Evolutionary conservation across 1,140 invertebrate species (phyloP), one percentile per base, ranked within the genome.

Genomic region (Aphelenchoides besseyi): DNA sequence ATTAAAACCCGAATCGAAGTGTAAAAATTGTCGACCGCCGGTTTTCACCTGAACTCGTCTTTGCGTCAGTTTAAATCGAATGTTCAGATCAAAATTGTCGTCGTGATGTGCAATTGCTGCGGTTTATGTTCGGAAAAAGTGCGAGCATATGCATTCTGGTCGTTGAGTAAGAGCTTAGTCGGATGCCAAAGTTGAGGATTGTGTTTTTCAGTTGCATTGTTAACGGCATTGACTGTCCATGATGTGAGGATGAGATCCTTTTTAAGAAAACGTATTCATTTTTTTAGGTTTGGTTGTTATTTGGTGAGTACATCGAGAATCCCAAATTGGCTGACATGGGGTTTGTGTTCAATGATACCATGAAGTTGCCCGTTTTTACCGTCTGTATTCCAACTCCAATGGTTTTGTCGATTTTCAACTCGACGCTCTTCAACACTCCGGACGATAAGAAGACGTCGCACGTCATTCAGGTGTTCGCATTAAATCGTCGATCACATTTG

Each of bases 331-430:
- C 55, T 23, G 55, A 59, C 55, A 59, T 59, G 55, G 18, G 55
- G 41, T 48, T 12, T 16, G 41, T 48, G 41, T 18, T 8, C 5
- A 59, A 59, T 23, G 32, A 28, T 8, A 59, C 55, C 5, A 59
- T 59, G 55, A 28, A 59, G 32, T 33, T 59, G 5, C 55, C 55
- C 26, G 32, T 23, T 8, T 59, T 59, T 23, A 59, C 55, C 55
- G 55, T 59, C 5, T 59, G 55, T 23, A 59, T 59, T 33, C 55
- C 55, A 28, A 59, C 55, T 5, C 55, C 55, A 33, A 59, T 59
- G 55, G 55, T 59, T 33, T 33, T 59, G 26, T 29, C 55, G 18
- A 59, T 59, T 8, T 59, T 59, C 55, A 59, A 59, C 18, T 59
- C 55, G 5, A 8, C 55, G 18, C 5, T 59, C 5, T 59, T 59